phyloP scores from a whole-genome alignment of 2,797 vertebrate genomes.

The Limnodromus scolopaceus region DNA sequence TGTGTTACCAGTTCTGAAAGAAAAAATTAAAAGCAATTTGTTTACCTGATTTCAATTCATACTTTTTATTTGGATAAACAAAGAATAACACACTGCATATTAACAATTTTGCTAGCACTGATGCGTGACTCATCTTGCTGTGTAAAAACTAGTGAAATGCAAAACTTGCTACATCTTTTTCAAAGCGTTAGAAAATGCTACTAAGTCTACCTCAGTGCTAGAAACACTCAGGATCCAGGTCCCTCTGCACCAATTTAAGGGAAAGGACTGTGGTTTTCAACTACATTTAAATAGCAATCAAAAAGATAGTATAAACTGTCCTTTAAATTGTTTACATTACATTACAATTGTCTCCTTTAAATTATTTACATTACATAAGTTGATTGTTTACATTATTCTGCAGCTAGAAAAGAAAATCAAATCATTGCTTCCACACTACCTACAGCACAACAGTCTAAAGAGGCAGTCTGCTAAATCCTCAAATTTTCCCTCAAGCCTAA shows the following conservation, averaged over 20 bases:
- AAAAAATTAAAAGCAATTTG: background rate
- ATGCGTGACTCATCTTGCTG: background rate
- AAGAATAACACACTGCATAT: background rate
- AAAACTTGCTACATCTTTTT: background rate
- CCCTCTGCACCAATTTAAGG: background rate
- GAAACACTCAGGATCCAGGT: background rate
- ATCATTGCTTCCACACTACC: background rate
- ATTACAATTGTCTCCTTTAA: background rate
- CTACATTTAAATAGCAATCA: background rate
- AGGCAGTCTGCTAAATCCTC: background rate
- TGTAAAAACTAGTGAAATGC: background rate
- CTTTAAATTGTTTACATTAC: background rate
- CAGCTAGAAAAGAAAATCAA: background rate
- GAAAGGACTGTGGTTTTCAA: background rate
- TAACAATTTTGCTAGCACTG: background rate
- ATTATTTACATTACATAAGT: background rate
- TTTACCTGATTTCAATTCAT: background rate
- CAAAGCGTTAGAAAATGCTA: background rate
- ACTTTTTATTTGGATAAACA: conserved; percentile 3
- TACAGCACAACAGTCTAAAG: background rate
- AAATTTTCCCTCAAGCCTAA: background rate
- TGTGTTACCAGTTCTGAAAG: background rate
- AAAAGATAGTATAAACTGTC: background rate
- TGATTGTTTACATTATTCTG: background rate
- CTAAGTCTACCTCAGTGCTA: background rate